phyloP scores from a whole-genome alignment of 2,888 invertebrate genomes.

The Podabrus alpinus region DNA sequence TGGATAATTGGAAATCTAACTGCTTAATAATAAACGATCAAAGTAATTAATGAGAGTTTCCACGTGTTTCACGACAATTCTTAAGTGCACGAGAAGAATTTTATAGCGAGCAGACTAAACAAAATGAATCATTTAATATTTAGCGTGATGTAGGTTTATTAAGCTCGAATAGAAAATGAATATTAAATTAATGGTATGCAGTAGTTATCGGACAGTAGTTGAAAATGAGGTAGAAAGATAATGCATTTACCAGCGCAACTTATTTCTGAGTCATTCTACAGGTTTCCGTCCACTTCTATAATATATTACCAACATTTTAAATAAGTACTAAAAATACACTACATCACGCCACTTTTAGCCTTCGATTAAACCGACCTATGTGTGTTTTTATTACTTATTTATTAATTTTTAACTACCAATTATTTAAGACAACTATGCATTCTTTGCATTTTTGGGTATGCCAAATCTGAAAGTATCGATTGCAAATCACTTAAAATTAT shows the following conservation, averaged over 20 bases:
- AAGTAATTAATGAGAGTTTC: not conserved
- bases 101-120: slow-evolving; percentile 12
- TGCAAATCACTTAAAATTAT: too few relatives aligned
- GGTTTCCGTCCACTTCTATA: slow-evolving; percentile 11
- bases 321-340: not conserved
- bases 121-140: slow-evolving; percentile 27
- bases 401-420: not conserved
- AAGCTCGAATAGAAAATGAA: slow-evolving; percentile 25
- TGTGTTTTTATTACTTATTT: not conserved
- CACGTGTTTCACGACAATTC: not conserved
- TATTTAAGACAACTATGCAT: too few relatives aligned
- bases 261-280: slow-evolving; percentile 25
- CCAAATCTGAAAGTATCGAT: too few relatives aligned
- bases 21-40: not conserved
- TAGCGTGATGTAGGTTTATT: slow-evolving; percentile 25
- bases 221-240: not conserved
- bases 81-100: not conserved
- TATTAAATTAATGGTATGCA: slow-evolving; percentile 25
- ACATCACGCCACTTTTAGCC: slow-evolving; percentile 28
- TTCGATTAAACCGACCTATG: slow-evolving; percentile 12
- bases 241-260: slow-evolving; percentile 15
- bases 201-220: not conserved
- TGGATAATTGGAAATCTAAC: not conserved
- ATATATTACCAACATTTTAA: not conserved
- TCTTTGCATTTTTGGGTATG: too few relatives aligned